Conservation (phyloP, 2,113 vertebrate species). For the Colistium nudipinnis region DNA sequence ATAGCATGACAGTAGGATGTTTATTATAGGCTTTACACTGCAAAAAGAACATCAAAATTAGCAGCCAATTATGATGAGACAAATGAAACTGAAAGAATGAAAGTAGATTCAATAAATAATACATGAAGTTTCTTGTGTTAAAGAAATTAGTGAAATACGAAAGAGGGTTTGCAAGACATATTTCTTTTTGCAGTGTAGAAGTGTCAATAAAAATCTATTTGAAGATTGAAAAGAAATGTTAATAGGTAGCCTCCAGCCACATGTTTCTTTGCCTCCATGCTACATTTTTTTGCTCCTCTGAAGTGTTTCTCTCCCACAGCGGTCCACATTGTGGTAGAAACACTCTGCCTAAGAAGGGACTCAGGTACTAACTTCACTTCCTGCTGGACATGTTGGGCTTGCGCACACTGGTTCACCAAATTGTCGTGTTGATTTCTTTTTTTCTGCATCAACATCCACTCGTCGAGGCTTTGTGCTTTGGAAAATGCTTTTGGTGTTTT, state of each 20-base stretch:
- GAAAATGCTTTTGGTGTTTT: no score
- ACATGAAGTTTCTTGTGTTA: no score
- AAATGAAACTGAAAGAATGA: background rate
- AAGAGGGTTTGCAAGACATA: background rate
- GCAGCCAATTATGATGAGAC: background rate
- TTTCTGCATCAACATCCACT: conserved; percentile 41
- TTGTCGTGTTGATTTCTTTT: conserved; percentile 19
- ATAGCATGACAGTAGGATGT: background rate
- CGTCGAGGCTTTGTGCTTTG: background rate
- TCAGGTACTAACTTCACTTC: conserved; percentile 88
- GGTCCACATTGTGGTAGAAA: conserved; percentile 97
- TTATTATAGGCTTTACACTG: conserved; percentile 15
- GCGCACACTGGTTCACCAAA: conserved; percentile 40
- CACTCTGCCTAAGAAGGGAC: conserved; percentile 98
- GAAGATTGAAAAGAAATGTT: background rate
- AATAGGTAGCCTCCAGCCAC: conserved; percentile 3
- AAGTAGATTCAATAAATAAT: no score
- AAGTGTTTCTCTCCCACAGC: conserved; percentile 92
- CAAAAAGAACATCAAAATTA: conserved; percentile 18
- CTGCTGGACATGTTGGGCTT: conserved; percentile 55
- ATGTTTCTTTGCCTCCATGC: conserved; percentile 43
- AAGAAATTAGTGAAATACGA: background rate
- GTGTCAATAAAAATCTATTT: background rate
- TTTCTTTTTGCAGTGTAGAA: conserved; percentile 11
- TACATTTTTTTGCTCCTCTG: conserved; percentile 64